Evolutionary conservation across 2,888 invertebrate genomes (phyloP), one percentile per base, ranked within the genome.

Genomic region (Orthosia incerta): DNA sequence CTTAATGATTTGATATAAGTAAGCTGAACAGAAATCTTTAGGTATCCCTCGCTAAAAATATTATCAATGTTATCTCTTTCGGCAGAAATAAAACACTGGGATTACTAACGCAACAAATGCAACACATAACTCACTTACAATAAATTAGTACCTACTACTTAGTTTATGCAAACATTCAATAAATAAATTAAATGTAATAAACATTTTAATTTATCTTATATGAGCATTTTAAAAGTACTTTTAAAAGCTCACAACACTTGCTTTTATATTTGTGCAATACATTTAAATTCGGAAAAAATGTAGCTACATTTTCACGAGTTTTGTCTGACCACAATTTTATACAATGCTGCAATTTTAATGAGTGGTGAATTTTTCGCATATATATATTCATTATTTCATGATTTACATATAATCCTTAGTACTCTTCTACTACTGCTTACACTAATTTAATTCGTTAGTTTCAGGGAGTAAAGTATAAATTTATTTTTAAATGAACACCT

Each of bases 261-360:
- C 39, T 18, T 57, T 64, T 64, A 73, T 60, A n/a, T 64, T 48
- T 60, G 39, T 56, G 39, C 39, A 68, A 23, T 53, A 64, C n/a
- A 13, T n/a, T 80, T 78, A 48, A 62, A 68, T 55, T 20, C 26
- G 3, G 4, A 3, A 55, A 31, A 73, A 71, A 53, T 39, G 13
- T 26, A 48, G 56, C 45, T 53, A 48, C 15, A 69, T 75, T 80
- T n/a, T 64, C 60, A 51, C 12, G 57, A 50, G 1, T 56, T 65
- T 61, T 56, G 63, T 50, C 23, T 20, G 50, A 26, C 64, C 60
- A 62, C 46, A 51, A 45, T 57, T 80, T 48, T 23, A 60, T 23
- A 48, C n/a, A 60, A 55, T 7, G 51, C 50, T 63, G 46, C 51
- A 60, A 51, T 48, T 79, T 60, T 55, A 46, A 39, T 16, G 12